Conservation (phyloP, 2,888 invertebrate species). For the Carcina quercana region DNA sequence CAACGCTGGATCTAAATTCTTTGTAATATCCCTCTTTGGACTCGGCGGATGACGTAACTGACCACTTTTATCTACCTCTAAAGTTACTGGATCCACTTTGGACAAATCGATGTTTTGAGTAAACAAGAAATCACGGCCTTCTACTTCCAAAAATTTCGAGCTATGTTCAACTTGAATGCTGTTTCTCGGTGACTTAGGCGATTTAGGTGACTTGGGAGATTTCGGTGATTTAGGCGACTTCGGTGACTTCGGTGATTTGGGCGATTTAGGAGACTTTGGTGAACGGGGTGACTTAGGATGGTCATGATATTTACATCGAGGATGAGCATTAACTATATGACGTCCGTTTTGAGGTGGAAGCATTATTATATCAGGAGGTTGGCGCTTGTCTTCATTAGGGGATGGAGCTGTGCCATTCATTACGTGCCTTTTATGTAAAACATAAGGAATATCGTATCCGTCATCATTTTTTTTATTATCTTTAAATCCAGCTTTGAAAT, state of each 20-base stretch:
- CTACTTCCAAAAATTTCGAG: constrained; percentile 66
- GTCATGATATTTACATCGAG: constrained; percentile 66
- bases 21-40: constrained; percentile 81
- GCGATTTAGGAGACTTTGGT: constrained; percentile 66
- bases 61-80: constrained; percentile 80
- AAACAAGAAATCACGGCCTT: constrained; percentile 78
- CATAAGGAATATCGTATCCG: constrained; percentile 87
- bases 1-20: constrained; percentile 78
- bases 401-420: constrained; percentile 88
- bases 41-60: constrained; percentile 78
- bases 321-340: constrained; percentile 60
- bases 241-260: constrained; percentile 78
- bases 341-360: constrained; percentile 63
- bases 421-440: constrained; percentile 87
- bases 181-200: constrained; percentile 70
- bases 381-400: constrained; percentile 60
- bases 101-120: constrained; percentile 85
- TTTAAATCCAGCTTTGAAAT: constrained; percentile 70
- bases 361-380: constrained; percentile 61
- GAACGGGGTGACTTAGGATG: constrained; percentile 69
- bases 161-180: constrained; percentile 49
- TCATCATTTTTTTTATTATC: constrained; percentile 66
- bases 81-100: constrained; percentile 81
- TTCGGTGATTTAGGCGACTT: constrained; percentile 78
- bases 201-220: constrained; percentile 72